phyloP scores from a whole-genome alignment of 2,797 vertebrate species.

The Australoheros facetus region DNA sequence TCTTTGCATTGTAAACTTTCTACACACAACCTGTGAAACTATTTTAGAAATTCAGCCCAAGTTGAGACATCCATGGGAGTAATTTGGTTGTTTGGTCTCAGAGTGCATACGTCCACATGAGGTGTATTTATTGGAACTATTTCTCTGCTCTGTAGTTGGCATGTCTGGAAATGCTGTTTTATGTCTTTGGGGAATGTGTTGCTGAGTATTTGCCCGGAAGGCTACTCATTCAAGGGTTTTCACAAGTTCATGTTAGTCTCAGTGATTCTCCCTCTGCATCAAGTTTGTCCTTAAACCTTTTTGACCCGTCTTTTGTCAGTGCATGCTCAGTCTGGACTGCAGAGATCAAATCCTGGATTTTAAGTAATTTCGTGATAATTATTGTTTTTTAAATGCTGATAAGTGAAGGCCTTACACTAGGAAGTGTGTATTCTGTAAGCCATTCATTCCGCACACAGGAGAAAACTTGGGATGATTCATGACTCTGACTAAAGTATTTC shows the following conservation, averaged over 20 bases:
- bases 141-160: constrained; percentile 4
- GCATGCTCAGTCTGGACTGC: not conserved
- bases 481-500: not conserved
- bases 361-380: not conserved
- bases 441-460: not conserved
- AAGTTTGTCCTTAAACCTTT: not conserved
- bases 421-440: not conserved
- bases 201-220: constrained; percentile 40
- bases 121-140: not conserved
- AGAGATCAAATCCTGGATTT: not conserved
- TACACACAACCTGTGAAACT: no score
- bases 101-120: not conserved
- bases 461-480: not conserved
- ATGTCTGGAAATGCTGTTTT: not conserved
- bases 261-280: not conserved
- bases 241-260: constrained; percentile 23
- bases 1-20: no score
- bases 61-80: no score
- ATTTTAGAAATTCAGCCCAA: no score
- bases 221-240: constrained; percentile 50
- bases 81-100: no score
- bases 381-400: not conserved
- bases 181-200: not conserved
- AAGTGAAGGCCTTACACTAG: not conserved
- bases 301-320: not conserved